Evolutionary conservation across 2,797 vertebrate species (phyloP), one percentile per base, ranked within the genome.

Genomic region (Novumbra hubbsi): DNA sequence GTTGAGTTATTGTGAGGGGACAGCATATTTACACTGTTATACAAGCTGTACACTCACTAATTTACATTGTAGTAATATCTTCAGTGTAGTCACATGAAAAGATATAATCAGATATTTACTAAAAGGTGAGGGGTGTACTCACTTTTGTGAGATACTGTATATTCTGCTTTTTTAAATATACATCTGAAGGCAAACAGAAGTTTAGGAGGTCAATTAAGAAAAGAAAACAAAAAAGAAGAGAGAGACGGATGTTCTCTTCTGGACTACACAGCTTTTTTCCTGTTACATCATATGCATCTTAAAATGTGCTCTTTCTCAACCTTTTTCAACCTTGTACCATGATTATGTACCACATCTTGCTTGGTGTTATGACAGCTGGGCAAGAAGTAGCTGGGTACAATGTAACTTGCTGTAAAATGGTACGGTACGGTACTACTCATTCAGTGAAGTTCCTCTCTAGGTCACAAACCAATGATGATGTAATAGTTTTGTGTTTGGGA

Each of bases 311-410:
- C 81, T 73, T 62, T 73, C 68, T 68, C 63, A 2, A 19, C 12
- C n/a, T 24, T 32, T 16, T 71, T 60, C 27, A n/a, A 27, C 24
- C 11, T 41, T 2, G 72, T 72, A 69, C 69, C 32, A 68, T 73
- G 38, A 84, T 48, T 41, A 71, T 79, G 76, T 76, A 34, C 32
- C 17, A 19, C 11, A 74, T 82, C 71, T 80, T 28, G 11, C 62
- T 75, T 45, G 57, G n/a, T 91, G 86, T 91, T 92, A 81, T 89
- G 79, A 89, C 91, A 92, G 89, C 88, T 91, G 89, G 65, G 21
- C 14, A 49, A 76, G 67, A 80, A 68, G 78, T 78, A 75, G 73
- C 85, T 76, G 85, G 70, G 72, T 72, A 78, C 83, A 81, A 75
- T 68, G 49, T 28, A 70, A 15, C 62, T 24, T 64, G n/a, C n/a